These are phyloP conservation scores for Bombus impatiens DNA, from an alignment of 1,140 invertebrate species.

Conservation along the genomic window DNA sequence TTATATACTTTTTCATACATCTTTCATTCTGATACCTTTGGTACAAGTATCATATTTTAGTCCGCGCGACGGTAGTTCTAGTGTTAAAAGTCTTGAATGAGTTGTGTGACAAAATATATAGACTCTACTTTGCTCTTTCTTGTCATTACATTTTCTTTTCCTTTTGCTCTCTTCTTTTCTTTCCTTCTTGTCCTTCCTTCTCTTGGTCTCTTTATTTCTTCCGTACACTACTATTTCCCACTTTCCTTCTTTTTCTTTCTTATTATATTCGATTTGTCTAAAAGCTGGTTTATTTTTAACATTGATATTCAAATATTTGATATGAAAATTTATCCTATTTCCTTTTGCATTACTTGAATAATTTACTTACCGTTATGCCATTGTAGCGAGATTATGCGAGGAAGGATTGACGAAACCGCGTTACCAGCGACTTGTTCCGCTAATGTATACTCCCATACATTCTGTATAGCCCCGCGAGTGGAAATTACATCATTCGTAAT, in stretches of 20 bases:
- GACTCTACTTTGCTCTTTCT: not conserved
- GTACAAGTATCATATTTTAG: not conserved
- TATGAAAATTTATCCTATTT: no score
- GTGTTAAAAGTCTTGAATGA: not conserved
- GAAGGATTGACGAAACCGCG: not conserved
- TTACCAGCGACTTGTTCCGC: not conserved
- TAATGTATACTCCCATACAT: not conserved
- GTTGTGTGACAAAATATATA: not conserved
- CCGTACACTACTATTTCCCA: not conserved
- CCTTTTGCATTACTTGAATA: no score
- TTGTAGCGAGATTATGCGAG: no score
- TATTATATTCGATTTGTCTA: not conserved
- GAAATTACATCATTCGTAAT: constrained; percentile 30
- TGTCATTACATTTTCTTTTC: no score
- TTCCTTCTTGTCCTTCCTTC: not conserved
- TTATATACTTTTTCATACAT: not conserved
- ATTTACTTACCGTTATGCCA: no score
- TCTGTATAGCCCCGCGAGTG: no score
- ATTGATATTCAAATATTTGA: no score
- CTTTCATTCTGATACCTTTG: not conserved
- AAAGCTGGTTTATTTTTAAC: not conserved
- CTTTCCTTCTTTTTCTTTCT: not conserved
- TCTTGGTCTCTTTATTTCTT: not conserved
- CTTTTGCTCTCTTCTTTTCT: not conserved
- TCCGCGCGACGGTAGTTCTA: not conserved